phyloP scores from a whole-genome alignment of 2,113 vertebrate genomes.

The Oncorhynchus nerka region DNA sequence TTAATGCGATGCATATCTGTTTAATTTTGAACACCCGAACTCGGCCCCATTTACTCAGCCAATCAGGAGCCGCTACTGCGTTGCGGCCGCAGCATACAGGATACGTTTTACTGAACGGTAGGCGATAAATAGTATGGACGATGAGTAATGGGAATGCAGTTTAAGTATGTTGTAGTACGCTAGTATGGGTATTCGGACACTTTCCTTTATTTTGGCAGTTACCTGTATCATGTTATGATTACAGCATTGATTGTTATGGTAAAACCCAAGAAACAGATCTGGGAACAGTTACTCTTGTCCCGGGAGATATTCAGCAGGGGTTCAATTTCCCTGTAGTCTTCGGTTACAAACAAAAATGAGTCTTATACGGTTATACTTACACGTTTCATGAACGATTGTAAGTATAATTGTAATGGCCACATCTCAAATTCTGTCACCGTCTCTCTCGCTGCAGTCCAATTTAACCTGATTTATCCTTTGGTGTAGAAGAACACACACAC shows the following conservation, averaged over 20 bases:
- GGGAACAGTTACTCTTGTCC: not conserved
- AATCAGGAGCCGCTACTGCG: too few relatives aligned
- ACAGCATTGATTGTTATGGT: not conserved
- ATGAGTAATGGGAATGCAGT: too few relatives aligned
- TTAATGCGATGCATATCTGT: too few relatives aligned
- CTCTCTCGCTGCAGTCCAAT: conserved; percentile 31
- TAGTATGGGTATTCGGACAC: too few relatives aligned
- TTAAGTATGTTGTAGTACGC: too few relatives aligned
- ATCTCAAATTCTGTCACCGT: conserved; percentile 35
- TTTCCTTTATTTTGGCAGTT: not conserved
- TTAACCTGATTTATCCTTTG: conserved; percentile 57
- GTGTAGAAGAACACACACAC: not conserved
- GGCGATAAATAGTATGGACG: too few relatives aligned
- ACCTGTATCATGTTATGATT: not conserved
- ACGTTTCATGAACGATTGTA: too few relatives aligned
- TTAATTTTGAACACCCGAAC: too few relatives aligned
- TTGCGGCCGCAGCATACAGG: too few relatives aligned
- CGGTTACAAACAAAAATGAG: not conserved
- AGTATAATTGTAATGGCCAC: conserved; percentile 13
- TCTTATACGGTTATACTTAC: not conserved
- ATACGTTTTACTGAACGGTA: too few relatives aligned
- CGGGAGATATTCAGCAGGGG: not conserved
- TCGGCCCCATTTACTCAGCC: too few relatives aligned
- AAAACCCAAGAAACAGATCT: not conserved
- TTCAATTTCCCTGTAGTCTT: conserved; percentile 5